These are phyloP conservation scores for Lateolabrax maculatus DNA, from an alignment of 2,797 vertebrate species.

Conservation along the genomic window DNA sequence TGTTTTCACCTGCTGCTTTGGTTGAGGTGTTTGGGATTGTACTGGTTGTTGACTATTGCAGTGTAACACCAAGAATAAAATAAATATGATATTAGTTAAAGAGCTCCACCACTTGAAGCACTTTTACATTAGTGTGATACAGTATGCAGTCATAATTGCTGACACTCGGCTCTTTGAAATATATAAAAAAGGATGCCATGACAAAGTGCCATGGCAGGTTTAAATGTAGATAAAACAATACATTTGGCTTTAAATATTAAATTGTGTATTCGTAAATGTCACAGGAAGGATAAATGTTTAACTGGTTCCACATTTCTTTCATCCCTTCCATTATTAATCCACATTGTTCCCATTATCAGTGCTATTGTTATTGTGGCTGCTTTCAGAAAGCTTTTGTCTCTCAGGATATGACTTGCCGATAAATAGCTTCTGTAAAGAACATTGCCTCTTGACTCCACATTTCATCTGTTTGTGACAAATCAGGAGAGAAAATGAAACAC, in stretches of 20 bases:
- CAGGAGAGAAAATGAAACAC: constrained; percentile 74
- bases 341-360: constrained; percentile 69
- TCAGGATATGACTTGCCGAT: constrained; percentile 52
- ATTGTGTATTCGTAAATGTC: constrained; percentile 55
- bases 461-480: constrained; percentile 69
- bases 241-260: constrained; percentile 56
- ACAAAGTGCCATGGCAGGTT: constrained; percentile 19
- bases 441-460: constrained; percentile 56
- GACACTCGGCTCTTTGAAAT: constrained; percentile 28
- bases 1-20: background rate
- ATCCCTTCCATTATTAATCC: constrained; percentile 71
- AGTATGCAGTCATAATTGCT: constrained; percentile 42
- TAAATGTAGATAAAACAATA: constrained; percentile 49
- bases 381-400: constrained; percentile 56
- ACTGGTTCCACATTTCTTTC: constrained; percentile 51
- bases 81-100: constrained; percentile 8
- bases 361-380: constrained; percentile 66
- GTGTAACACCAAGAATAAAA: background rate
- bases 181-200: constrained; percentile 28
- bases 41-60: background rate
- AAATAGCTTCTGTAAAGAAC: constrained; percentile 66
- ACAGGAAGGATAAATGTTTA: constrained; percentile 46
- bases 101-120: background rate
- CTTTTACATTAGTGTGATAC: constrained; percentile 11
- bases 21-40: background rate